Percentiles rank a stretch among this genome's conserved stretches.
phyloP scores from a whole-genome alignment of 92 coral and sea anemone genomes.

The Zoanthus sansibaricus region DNA sequence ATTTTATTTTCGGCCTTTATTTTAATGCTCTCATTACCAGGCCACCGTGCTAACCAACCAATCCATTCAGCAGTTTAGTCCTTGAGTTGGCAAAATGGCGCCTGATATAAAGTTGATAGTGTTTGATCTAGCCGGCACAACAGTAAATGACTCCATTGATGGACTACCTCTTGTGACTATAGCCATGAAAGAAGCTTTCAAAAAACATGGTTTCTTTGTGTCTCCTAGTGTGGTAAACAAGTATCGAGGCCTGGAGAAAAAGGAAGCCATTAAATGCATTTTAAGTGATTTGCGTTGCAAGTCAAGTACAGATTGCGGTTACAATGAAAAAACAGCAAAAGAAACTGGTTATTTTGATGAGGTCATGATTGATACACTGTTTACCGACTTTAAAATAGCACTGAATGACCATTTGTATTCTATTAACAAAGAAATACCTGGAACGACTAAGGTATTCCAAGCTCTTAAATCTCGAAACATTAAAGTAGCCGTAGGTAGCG shows the following conservation, averaged over 20 bases:
- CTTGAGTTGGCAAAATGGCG: conserved; percentile 36
- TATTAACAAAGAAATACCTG: conserved; percentile 89
- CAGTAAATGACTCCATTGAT: conserved; percentile 87
- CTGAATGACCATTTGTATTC: conserved; percentile 66
- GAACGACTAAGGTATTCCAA: conserved; percentile 77
- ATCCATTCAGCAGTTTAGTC: neutral
- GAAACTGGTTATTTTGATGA: neutral
- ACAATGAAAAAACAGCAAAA: neutral
- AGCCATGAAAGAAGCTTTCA: conserved; percentile 87
- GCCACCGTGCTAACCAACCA: neutral
- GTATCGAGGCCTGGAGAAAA: conserved; percentile 96
- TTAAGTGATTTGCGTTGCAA: neutral
- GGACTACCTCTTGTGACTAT: conserved; percentile 91
- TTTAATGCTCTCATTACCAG: neutral
- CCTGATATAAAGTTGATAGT: conserved; percentile 70
- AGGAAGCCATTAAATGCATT: conserved; percentile 75
- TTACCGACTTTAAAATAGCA: conserved; percentile 77
- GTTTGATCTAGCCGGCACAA: conserved; percentile 97
- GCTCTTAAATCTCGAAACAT: conserved; percentile 74
- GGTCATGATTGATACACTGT: conserved; percentile 61
- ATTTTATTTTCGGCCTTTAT: too few relatives aligned
- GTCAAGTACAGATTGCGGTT: neutral
- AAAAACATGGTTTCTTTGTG: conserved; percentile 70
- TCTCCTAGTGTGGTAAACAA: conserved; percentile 78
- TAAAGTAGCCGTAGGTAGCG: conserved; percentile 90